Percentiles rank a stretch among this genome's conserved stretches.
Evolutionary conservation across 2,888 invertebrate genomes (phyloP).

Genomic region (Serripes groenlandicus): DNA sequence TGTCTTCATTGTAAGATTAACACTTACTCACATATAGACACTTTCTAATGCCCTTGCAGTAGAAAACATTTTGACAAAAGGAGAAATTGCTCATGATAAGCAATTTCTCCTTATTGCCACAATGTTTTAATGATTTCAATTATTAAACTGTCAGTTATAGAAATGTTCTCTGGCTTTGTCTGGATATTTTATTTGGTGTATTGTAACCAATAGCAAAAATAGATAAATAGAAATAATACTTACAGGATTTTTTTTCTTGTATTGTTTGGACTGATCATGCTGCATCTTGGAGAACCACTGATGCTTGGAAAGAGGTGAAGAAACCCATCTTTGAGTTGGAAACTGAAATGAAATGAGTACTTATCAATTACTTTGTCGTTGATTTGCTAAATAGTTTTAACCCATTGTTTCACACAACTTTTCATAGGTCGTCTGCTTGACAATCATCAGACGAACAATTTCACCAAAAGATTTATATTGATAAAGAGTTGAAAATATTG

Average conservation of each 20-base stretch:
- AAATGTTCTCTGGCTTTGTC: too few relatives aligned
- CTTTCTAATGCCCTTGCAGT: too few relatives aligned
- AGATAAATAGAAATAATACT: not conserved
- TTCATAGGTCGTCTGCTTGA: too few relatives aligned
- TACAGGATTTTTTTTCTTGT: not conserved
- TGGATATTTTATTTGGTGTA: too few relatives aligned
- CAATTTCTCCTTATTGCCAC: not conserved
- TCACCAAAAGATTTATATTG: not conserved
- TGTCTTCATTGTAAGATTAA: too few relatives aligned
- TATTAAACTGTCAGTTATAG: too few relatives aligned
- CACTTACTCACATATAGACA: too few relatives aligned
- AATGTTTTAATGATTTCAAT: not conserved
- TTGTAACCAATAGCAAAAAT: not conserved
- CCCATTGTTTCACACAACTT: too few relatives aligned
- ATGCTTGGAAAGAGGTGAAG: constrained; percentile 32
- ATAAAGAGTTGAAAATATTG: not conserved
- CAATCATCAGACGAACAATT: too few relatives aligned
- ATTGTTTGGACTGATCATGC: not conserved
- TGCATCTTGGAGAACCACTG: constrained; percentile 63
- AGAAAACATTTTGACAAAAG: not conserved
- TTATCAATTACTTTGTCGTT: too few relatives aligned
- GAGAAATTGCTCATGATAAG: not conserved
- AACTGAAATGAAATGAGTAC: constrained; percentile 39
- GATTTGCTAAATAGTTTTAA: too few relatives aligned
- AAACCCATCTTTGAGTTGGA: constrained; percentile 31